Conservation (phyloP, 2,888 invertebrate species). For the Atethmia centrago region DNA sequence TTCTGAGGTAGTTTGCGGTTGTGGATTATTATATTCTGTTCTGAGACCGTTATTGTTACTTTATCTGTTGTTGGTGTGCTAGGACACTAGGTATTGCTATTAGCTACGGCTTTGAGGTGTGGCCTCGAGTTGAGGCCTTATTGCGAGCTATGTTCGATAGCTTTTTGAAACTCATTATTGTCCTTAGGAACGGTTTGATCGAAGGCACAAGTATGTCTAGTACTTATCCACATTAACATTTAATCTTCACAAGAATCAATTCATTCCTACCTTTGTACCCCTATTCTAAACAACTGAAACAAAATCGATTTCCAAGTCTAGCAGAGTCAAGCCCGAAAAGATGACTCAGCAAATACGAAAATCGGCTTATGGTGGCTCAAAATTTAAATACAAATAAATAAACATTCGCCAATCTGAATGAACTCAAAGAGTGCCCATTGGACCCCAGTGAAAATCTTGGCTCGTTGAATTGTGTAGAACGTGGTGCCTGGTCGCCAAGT, state of each 20-base stretch:
- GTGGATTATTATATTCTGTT: constrained; percentile 42
- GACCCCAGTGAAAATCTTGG: constrained; percentile 47
- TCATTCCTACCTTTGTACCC: background rate
- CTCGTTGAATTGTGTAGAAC: constrained; percentile 45
- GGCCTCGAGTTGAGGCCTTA: background rate
- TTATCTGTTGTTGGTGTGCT: constrained; percentile 1
- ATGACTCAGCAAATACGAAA: constrained; percentile 51
- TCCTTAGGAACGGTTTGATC: background rate
- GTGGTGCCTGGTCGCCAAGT: constrained; percentile 36
- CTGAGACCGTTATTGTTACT: constrained; percentile 10
- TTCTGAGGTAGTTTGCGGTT: constrained; percentile 48
- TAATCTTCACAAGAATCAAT: background rate
- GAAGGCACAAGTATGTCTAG: background rate
- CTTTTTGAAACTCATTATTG: background rate
- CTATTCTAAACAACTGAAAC: constrained; percentile 16
- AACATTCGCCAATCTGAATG: constrained; percentile 44
- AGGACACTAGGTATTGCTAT: background rate
- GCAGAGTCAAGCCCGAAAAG: constrained; percentile 32
- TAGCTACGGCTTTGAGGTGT: background rate
- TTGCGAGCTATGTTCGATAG: background rate
- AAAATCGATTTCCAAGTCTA: constrained; percentile 30
- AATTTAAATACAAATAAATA: constrained; percentile 60
- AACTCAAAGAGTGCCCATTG: constrained; percentile 52
- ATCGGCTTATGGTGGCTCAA: constrained; percentile 51
- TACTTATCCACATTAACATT: background rate